Evolutionary conservation across 2,113 vertebrate genomes (phyloP).

Genomic region (Cebidichthys violaceus): DNA sequence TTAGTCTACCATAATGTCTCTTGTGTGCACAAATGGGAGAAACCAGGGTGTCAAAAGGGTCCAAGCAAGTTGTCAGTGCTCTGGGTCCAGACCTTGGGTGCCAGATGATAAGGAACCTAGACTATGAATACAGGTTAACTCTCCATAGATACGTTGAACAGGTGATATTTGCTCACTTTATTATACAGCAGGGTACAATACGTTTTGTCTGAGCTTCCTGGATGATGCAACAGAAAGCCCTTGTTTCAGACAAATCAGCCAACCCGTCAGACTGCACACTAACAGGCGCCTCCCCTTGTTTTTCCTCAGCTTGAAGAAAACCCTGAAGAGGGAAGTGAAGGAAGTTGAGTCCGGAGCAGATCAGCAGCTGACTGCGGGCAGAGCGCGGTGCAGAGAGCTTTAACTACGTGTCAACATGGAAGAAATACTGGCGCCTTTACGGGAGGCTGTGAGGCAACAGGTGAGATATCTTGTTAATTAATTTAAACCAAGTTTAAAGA

Average conservation of each 20-base stretch:
- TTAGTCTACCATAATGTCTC: neutral
- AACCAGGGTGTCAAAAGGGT: neutral
- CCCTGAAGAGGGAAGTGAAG: too few relatives aligned
- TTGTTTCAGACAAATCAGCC: neutral
- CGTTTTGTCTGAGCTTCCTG: neutral
- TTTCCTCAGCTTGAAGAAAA: neutral
- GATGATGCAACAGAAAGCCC: slow-evolving; percentile 11
- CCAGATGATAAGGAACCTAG: neutral
- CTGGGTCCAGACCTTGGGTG: neutral
- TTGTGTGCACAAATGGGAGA: neutral
- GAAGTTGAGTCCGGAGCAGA: neutral
- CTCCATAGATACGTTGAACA: neutral
- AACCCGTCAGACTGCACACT: too few relatives aligned
- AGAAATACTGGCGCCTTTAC: slow-evolving; percentile 7
- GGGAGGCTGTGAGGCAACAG: slow-evolving; percentile 12
- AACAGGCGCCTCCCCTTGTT: neutral
- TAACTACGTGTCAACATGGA: neutral
- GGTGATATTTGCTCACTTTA: neutral
- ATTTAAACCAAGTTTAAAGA: neutral
- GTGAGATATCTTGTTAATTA: neutral
- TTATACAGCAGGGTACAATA: too few relatives aligned
- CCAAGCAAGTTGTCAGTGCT: neutral
- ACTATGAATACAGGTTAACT: neutral
- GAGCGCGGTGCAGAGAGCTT: neutral
- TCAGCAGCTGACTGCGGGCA: slow-evolving; percentile 9